Evolutionary conservation across 2,113 vertebrate species (phyloP).

Genomic region (Pluvialis apricaria): DNA sequence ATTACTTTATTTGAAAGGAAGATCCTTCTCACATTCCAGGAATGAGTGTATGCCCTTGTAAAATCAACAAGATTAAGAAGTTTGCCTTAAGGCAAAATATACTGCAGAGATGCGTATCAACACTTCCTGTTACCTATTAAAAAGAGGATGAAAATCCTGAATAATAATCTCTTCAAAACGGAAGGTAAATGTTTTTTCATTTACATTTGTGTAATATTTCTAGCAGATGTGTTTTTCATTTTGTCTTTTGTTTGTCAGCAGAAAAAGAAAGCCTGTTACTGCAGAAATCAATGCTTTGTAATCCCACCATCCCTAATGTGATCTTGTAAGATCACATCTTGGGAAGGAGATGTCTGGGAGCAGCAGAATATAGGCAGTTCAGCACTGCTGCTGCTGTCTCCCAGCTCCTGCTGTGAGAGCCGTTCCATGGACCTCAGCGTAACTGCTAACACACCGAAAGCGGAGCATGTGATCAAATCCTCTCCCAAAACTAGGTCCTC

Average conservation of each 20-base stretch:
- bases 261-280: not conserved
- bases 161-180: not conserved
- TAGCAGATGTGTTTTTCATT: not conserved
- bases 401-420: not conserved
- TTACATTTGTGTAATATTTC: not conserved
- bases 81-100: not conserved
- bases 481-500: not conserved
- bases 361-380: not conserved
- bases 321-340: not conserved
- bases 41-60: not conserved
- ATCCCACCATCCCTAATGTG: not conserved
- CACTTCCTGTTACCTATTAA: not conserved
- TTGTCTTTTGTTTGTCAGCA: not conserved
- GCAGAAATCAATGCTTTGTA: not conserved
- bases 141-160: not conserved
- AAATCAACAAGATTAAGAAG: constrained; percentile 21
- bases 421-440: fast-evolving
- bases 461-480: not conserved
- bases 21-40: not conserved
- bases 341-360: not conserved
- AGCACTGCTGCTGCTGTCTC: not conserved
- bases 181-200: not conserved
- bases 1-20: not conserved
- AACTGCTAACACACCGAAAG: not conserved
- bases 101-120: not conserved